A percentile compares a stretch with the other conserved stretches of the same genome.
These are phyloP conservation scores for Trididemnum clinides DNA, from an alignment of 23 tunicate genomes.

Conservation along the genomic window DNA sequence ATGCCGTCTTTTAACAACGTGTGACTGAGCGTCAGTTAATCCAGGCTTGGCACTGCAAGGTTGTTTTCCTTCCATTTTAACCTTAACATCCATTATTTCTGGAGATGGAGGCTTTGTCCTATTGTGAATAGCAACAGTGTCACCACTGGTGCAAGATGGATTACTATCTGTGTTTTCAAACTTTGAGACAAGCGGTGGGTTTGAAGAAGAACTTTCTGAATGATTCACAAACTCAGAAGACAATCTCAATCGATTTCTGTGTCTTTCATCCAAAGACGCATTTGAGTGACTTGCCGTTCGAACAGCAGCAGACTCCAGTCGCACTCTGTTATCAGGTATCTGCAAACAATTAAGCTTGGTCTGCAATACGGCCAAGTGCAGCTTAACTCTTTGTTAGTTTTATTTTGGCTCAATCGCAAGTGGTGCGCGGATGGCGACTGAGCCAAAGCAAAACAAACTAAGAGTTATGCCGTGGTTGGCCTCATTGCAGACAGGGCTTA, in stretches of 20 bases:
- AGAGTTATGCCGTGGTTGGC: no score
- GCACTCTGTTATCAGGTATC: constrained; percentile 25
- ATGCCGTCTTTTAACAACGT: constrained; percentile 55
- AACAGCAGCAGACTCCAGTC: constrained; percentile 6
- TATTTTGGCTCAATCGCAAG: no score
- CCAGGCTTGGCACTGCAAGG: background rate
- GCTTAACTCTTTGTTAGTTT: no score
- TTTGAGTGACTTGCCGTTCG: constrained; percentile 16
- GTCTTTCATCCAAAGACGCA: constrained; percentile 35
- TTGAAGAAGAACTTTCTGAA: background rate
- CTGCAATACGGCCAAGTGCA: no score
- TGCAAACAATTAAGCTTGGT: no score
- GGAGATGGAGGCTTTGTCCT: constrained; percentile 22
- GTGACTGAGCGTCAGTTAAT: constrained; percentile 6
- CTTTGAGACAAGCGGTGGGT: background rate
- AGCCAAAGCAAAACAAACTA: no score
- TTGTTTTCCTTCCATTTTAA: background rate
- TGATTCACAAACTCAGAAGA: constrained; percentile 29
- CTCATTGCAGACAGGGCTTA: no score
- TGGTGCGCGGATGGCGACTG: no score
- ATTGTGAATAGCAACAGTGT: background rate
- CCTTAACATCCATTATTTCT: background rate
- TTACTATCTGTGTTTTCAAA: background rate
- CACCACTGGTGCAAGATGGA: constrained; percentile 5
- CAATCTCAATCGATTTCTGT: constrained; percentile 16